Evolutionary conservation across 2,888 invertebrate genomes (phyloP).

Genomic region (Thereva unica): DNA sequence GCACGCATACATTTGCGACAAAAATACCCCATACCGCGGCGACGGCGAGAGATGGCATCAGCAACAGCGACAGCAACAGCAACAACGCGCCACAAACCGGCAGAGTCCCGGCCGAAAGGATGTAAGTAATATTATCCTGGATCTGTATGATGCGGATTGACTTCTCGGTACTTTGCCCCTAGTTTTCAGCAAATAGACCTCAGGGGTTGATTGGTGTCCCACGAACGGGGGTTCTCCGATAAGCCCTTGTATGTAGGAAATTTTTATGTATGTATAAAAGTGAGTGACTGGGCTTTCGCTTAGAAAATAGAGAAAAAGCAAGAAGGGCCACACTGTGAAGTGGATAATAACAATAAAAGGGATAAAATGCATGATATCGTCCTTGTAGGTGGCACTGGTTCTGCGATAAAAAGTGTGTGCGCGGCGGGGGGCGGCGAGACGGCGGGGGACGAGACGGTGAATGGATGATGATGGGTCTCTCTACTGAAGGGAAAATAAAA

Average conservation of each 20-base stretch:
- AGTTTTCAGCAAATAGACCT: constrained; percentile 31
- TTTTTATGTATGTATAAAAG: not conserved
- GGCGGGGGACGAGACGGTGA: constrained; percentile 14
- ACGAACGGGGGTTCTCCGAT: constrained; percentile 2
- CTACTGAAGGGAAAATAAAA: constrained; percentile 7
- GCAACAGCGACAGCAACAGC: not conserved
- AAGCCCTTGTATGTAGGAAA: constrained; percentile 1
- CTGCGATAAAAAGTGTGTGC: not conserved
- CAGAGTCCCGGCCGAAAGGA: not conserved
- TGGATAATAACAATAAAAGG: constrained; percentile 35
- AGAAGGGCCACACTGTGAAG: constrained; percentile 1
- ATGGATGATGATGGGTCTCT: constrained; percentile 9
- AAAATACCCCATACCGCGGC: not conserved
- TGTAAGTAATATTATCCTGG: too few species aligned
- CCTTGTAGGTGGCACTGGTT: not conserved
- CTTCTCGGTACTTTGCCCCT: constrained; percentile 24
- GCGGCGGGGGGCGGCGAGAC: constrained; percentile 16
- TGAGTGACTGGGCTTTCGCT: not conserved
- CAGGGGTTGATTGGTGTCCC: constrained; percentile 29
- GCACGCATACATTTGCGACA: not conserved
- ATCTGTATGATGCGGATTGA: constrained; percentile 8
- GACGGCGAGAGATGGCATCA: not conserved
- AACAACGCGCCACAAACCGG: constrained; percentile 12
- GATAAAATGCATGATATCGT: constrained; percentile 32
- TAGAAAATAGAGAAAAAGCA: not conserved